Conservation (phyloP, 2,888 invertebrate genomes). For the Cloeon dipterum region DNA sequence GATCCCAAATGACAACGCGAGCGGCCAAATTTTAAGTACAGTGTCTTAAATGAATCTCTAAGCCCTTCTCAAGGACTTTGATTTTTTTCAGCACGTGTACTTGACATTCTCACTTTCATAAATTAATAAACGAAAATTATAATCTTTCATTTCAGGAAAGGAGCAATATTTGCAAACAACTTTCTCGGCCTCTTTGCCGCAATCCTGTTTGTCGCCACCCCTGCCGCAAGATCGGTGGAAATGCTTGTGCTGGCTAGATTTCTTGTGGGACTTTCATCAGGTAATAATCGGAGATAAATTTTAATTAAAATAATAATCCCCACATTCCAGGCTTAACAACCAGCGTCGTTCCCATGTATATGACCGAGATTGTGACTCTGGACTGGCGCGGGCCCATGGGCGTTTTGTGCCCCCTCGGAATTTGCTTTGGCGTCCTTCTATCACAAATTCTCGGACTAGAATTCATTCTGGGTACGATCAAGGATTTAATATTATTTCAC, state of each 20-base stretch:
- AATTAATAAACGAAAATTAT: no score
- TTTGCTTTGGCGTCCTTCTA: slow-evolving; percentile 50
- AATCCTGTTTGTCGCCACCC: slow-evolving; percentile 39
- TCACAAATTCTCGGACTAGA: slow-evolving; percentile 48
- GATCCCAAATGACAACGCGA: no score
- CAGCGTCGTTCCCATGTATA: slow-evolving; percentile 72
- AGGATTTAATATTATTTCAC: neutral
- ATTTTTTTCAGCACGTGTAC: no score
- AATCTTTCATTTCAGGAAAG: slow-evolving; percentile 27
- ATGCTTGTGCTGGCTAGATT: slow-evolving; percentile 55
- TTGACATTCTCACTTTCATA: no score
- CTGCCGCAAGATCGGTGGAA: slow-evolving; percentile 46
- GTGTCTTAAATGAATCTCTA: no score
- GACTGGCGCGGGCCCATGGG: slow-evolving; percentile 64
- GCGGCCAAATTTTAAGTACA: no score
- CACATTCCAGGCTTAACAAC: slow-evolving; percentile 46
- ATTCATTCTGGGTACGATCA: slow-evolving; percentile 29
- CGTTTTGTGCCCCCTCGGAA: slow-evolving; percentile 58
- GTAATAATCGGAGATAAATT: slow-evolving; percentile 17
- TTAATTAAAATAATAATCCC: neutral
- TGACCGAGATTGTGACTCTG: slow-evolving; percentile 65
- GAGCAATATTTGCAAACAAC: slow-evolving; percentile 47
- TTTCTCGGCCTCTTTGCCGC: slow-evolving; percentile 42
- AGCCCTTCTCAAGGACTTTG: no score
- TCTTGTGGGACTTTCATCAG: slow-evolving; percentile 49